phyloP scores from a whole-genome alignment of 2,888 invertebrate species.

The Malthinus seriepunctatus region DNA sequence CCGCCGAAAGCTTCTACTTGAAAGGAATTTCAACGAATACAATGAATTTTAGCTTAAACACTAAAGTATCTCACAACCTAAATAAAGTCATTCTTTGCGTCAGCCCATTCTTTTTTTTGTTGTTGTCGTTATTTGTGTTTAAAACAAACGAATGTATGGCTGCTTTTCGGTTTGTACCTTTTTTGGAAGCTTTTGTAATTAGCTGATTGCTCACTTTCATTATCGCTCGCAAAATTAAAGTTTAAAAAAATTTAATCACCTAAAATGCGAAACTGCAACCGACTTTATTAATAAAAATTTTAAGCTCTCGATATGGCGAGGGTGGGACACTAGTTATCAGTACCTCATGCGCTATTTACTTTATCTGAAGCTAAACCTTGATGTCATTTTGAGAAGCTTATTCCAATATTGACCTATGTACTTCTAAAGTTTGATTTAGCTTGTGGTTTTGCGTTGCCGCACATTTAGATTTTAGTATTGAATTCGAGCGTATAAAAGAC shows the following conservation, averaged over 20 bases:
- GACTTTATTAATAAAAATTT: no score
- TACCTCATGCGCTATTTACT: constrained; percentile 8
- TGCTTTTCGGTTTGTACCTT: no score
- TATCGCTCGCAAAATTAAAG: no score
- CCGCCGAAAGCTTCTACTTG: constrained; percentile 25
- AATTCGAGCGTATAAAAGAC: constrained; percentile 40
- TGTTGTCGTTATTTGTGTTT: not conserved
- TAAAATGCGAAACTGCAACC: no score
- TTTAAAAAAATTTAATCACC: no score
- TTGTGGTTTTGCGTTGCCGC: constrained; percentile 43
- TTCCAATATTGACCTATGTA: constrained; percentile 51
- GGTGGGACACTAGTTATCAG: no score
- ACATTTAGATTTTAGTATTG: constrained; percentile 41
- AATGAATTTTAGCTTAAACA: constrained; percentile 13
- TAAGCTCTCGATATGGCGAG: no score
- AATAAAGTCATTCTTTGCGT: not conserved
- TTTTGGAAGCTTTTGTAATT: not conserved
- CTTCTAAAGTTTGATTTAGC: constrained; percentile 40
- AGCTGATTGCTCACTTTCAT: not conserved
- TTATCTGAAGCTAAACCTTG: constrained; percentile 36
- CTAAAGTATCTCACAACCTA: constrained; percentile 2
- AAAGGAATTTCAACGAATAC: constrained; percentile 24
- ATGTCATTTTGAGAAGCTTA: constrained; percentile 48
- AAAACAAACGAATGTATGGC: not conserved
- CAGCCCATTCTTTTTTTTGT: not conserved